Evolutionary conservation across 37 sponge, comb jelly and placozoan genomes (phyloP).

Genomic region (Amphimedon queenslandica): DNA sequence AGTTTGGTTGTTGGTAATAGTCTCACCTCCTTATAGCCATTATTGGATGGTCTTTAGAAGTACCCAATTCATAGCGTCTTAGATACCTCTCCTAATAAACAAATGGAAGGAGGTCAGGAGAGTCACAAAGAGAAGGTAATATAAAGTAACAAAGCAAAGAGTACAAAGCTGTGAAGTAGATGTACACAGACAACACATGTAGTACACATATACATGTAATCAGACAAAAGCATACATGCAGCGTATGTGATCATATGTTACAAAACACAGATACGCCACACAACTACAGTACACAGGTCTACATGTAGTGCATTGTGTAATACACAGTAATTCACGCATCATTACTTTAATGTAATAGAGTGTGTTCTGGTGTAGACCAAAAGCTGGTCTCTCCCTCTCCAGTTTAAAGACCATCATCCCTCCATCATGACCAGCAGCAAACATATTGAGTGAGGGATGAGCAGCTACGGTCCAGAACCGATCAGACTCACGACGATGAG

Average conservation of each 20-base stretch:
- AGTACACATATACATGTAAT: too few species aligned
- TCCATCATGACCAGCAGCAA: slow-evolving; percentile 97
- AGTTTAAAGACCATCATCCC: slow-evolving; percentile 97
- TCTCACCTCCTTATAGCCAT: slow-evolving; percentile 83
- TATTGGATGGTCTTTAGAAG: slow-evolving; percentile 77
- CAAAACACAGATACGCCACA: neutral
- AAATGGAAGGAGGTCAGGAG: neutral
- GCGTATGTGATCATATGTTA: neutral
- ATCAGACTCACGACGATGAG: slow-evolving; percentile 90
- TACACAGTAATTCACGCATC: too few species aligned
- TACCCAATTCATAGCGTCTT: slow-evolving; percentile 72
- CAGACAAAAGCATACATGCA: slow-evolving; percentile 9
- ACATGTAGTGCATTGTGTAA: neutral
- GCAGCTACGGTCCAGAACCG: slow-evolving; percentile 91
- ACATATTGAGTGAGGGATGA: slow-evolving; percentile 93
- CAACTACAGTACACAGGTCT: neutral
- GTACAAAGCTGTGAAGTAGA: too few species aligned
- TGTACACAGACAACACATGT: too few species aligned
- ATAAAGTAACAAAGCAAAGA: too few species aligned
- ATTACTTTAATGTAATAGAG: slow-evolving; percentile 92
- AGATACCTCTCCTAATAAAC: slow-evolving; percentile 50
- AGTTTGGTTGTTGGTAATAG: too few species aligned
- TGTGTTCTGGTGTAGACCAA: slow-evolving; percentile 71
- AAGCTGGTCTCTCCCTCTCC: slow-evolving; percentile 97
- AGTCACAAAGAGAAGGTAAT: too few species aligned